phyloP scores from a whole-genome alignment of 2,113 vertebrate genomes.

The Narcine bancroftii region DNA sequence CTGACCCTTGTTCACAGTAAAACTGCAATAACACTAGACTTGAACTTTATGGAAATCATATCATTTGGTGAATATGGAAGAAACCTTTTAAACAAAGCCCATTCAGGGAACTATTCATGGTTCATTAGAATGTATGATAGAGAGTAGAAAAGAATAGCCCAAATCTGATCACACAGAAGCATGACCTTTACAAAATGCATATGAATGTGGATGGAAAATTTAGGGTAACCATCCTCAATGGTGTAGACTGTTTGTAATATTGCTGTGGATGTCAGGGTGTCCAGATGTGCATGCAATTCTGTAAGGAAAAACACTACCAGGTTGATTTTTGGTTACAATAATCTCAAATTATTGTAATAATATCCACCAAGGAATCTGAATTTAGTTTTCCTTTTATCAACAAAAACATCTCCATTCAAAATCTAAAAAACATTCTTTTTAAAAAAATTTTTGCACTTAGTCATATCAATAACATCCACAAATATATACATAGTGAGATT shows the following conservation, averaged over 20 bases:
- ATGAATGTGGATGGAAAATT: neutral
- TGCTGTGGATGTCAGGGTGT: neutral
- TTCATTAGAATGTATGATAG: neutral
- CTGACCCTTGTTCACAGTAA: slow-evolving; percentile 18
- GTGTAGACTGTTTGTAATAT: neutral
- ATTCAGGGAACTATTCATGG: neutral
- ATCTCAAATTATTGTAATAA: too few species aligned
- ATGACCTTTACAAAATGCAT: neutral
- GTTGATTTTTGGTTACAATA: too few species aligned
- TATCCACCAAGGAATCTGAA: neutral
- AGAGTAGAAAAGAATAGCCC: neutral
- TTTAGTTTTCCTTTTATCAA: neutral
- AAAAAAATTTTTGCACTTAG: too few species aligned
- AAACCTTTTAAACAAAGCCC: neutral
- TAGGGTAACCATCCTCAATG: neutral
- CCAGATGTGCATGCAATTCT: neutral
- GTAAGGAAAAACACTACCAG: neutral
- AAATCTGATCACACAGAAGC: neutral
- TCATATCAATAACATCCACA: too few species aligned
- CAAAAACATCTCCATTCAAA: neutral
- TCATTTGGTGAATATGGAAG: neutral
- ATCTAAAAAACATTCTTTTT: neutral
- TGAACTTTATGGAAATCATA: slow-evolving; percentile 19
- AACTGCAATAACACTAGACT: neutral
- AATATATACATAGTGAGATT: too few species aligned